Conservation (phyloP, 2,888 invertebrate species). For the Brenthis daphne region DNA sequence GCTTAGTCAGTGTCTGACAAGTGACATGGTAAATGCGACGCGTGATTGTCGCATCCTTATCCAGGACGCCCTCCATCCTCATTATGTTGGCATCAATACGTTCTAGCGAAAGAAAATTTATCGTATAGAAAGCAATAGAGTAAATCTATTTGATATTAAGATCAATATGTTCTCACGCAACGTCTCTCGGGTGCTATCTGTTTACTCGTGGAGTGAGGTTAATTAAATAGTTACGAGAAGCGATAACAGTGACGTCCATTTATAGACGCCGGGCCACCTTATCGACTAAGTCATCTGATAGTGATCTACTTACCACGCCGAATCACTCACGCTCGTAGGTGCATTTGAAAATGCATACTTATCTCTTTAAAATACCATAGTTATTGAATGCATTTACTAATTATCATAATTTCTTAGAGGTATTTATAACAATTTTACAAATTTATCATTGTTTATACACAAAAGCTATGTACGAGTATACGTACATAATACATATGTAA, state of each 20-base stretch:
- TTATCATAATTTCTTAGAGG: not conserved
- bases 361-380: not conserved
- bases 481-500: not conserved
- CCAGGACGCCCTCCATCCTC: conserved; percentile 73
- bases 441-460: no score
- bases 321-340: conserved; percentile 45
- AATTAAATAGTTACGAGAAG: conserved; percentile 74
- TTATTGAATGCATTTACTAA: not conserved
- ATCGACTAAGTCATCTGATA: conserved; percentile 72
- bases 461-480: no score
- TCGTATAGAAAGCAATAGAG: conserved; percentile 32
- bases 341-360: conserved; percentile 9
- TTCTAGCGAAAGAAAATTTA: conserved; percentile 31
- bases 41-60: conserved; percentile 71
- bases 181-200: conserved; percentile 62
- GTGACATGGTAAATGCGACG: conserved; percentile 45
- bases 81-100: conserved; percentile 50
- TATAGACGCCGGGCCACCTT: conserved; percentile 64
- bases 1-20: conserved; percentile 34
- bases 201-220: conserved; percentile 67
- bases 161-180: conserved; percentile 66
- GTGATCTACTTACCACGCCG: conserved; percentile 55
- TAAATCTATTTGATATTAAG: conserved; percentile 38
- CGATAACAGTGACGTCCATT: conserved; percentile 70
- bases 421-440: not conserved